These are phyloP conservation scores for Tetheella fluctuosa DNA, from an alignment of 2,888 invertebrate genomes.

Conservation along the genomic window DNA sequence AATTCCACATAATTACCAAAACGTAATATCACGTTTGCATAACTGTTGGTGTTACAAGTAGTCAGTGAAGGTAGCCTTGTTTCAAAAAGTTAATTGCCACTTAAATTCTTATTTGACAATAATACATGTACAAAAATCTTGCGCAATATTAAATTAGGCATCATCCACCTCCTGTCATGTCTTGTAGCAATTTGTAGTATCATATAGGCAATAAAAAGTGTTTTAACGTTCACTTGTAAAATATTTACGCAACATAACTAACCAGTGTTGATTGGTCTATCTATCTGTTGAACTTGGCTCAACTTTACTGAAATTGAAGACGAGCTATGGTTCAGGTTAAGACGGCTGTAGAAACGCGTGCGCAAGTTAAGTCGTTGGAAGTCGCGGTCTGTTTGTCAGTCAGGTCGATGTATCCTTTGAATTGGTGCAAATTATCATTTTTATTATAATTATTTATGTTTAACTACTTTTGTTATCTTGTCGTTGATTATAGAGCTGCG, in stretches of 20 bases:
- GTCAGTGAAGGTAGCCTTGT: conserved; percentile 23
- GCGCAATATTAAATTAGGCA: conserved; percentile 35
- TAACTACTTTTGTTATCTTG: conserved; percentile 8
- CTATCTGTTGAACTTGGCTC: conserved; percentile 15
- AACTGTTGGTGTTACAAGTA: conserved; percentile 11
- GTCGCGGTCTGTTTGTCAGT: conserved; percentile 62
- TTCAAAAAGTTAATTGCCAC: conserved; percentile 32
- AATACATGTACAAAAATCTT: conserved; percentile 30
- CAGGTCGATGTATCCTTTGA: conserved; percentile 63
- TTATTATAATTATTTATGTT: conserved; percentile 9
- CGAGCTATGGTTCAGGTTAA: neutral
- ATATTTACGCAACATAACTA: conserved; percentile 52
- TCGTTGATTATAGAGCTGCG: neutral
- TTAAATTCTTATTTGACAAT: conserved; percentile 27
- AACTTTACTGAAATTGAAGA: conserved; percentile 14
- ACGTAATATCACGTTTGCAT: conserved; percentile 5
- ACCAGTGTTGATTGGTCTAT: conserved; percentile 40
- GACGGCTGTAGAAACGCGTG: conserved; percentile 16
- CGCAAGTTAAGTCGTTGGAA: conserved; percentile 34
- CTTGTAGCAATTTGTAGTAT: conserved; percentile 45
- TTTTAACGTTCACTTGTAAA: conserved; percentile 52
- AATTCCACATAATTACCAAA: conserved; percentile 7
- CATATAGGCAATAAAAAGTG: conserved; percentile 26
- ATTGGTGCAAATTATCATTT: conserved; percentile 27
- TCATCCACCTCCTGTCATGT: conserved; percentile 41